Conservation (phyloP, 2,888 invertebrate genomes). For the Chymomyza caudatula region DNA sequence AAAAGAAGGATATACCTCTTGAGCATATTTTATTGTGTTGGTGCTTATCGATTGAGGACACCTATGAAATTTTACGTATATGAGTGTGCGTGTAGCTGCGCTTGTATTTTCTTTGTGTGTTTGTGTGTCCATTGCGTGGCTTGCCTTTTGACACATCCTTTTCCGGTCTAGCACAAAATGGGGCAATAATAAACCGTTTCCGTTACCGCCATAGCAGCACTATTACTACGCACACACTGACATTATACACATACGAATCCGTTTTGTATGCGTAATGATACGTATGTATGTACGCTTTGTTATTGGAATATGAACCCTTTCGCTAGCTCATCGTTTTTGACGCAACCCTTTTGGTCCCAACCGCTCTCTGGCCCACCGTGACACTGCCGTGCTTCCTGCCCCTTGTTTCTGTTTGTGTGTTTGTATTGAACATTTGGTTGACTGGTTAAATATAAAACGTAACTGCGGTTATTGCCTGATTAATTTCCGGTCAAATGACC, state of each 20-base stretch:
- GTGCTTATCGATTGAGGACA: slow-evolving; percentile 10
- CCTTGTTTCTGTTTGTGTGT: slow-evolving; percentile 9
- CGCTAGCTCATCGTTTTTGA: neutral
- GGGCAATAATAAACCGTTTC: slow-evolving; percentile 72
- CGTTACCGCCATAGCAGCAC: slow-evolving; percentile 65
- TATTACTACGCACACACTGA: slow-evolving; percentile 22
- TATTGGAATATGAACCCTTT: slow-evolving; percentile 59
- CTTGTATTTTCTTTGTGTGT: neutral
- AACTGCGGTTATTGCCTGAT: slow-evolving; percentile 71
- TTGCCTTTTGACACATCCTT: slow-evolving; percentile 54
- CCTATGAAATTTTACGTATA: neutral
- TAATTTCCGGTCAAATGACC: slow-evolving; percentile 72
- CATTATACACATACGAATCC: neutral
- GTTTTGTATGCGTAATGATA: slow-evolving; percentile 58
- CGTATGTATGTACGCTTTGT: slow-evolving; percentile 14
- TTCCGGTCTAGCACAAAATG: slow-evolving; percentile 53
- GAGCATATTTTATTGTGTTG: neutral
- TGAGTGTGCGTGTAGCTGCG: slow-evolving; percentile 23
- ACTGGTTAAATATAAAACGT: slow-evolving; percentile 65
- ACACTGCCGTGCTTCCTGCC: neutral
- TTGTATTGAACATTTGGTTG: slow-evolving; percentile 20
- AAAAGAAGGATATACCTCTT: neutral
- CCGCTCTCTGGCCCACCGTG: neutral
- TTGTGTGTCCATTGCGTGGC: neutral
- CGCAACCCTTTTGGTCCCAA: no score